phyloP scores from a whole-genome alignment of 2,113 vertebrate species.

The Coregonus clupeaformis region DNA sequence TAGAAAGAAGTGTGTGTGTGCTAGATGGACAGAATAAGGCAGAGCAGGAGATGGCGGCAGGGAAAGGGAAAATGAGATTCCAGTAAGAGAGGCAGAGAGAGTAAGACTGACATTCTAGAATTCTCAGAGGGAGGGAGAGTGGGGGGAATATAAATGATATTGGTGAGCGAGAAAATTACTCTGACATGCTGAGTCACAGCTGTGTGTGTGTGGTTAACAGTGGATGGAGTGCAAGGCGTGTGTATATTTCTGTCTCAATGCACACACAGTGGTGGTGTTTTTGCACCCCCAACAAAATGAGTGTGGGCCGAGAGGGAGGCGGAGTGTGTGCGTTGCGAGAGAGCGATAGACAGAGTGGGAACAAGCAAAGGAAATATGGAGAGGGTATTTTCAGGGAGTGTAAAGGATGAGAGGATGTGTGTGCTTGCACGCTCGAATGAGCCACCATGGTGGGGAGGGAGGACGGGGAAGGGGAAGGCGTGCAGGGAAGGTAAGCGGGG shows the following conservation, averaged over 20 bases:
- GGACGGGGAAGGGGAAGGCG: not conserved
- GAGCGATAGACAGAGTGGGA: not conserved
- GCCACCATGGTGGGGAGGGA: not conserved
- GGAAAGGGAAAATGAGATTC: no score
- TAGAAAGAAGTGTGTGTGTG: slow-evolving; percentile 10
- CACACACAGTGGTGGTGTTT: not conserved
- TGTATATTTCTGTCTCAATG: not conserved
- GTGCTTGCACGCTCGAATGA: slow-evolving; percentile 8
- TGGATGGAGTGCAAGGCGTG: not conserved
- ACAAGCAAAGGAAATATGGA: not conserved
- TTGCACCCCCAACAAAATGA: not conserved
- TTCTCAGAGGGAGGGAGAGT: not conserved
- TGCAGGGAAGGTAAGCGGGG: not conserved
- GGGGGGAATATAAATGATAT: no score
- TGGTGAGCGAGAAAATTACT: no score
- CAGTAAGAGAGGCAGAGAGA: no score
- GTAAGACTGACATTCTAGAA: no score
- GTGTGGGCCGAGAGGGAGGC: no score
- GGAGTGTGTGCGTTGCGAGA: not conserved
- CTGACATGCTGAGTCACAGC: no score
- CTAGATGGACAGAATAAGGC: not conserved
- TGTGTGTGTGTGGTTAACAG: not conserved
- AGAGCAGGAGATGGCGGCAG: not conserved
- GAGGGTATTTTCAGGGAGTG: not conserved
- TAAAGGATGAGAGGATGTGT: not conserved